These are phyloP conservation scores for Zaprionus vittiger DNA, from an alignment of 1,140 invertebrate species.

Conservation along the genomic window DNA sequence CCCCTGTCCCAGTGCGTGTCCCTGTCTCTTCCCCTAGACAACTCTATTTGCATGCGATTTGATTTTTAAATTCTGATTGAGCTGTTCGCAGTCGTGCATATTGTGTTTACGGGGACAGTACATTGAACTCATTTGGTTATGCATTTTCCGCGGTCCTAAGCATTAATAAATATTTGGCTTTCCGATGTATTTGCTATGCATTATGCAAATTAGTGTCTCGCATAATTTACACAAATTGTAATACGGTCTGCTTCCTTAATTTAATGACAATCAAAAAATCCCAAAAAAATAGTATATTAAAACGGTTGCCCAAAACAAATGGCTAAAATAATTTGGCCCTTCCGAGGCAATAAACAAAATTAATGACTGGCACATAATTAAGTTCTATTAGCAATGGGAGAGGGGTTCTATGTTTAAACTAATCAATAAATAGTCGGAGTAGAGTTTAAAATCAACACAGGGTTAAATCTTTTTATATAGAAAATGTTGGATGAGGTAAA, in stretches of 20 bases:
- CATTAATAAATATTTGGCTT: slow-evolving; percentile 75
- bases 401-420: background rate
- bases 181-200: slow-evolving; percentile 71
- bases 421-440: slow-evolving; percentile 5
- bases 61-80: slow-evolving; percentile 78
- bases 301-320: slow-evolving; percentile 33
- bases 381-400: slow-evolving; percentile 23
- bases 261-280: slow-evolving; percentile 60
- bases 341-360: slow-evolving; percentile 34
- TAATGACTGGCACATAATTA: slow-evolving; percentile 40
- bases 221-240: slow-evolving; percentile 74
- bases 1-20: background rate
- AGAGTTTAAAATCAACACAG: background rate
- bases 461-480: background rate
- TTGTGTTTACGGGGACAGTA: slow-evolving; percentile 44
- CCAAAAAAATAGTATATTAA: slow-evolving; percentile 8
- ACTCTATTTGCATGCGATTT: slow-evolving; percentile 43
- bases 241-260: slow-evolving; percentile 69
- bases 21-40: slow-evolving; percentile 6
- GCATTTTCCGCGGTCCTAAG: slow-evolving; percentile 42
- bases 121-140: slow-evolving; percentile 49
- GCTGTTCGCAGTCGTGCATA: slow-evolving; percentile 60
- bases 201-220: slow-evolving; percentile 72
- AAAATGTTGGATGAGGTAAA: background rate
- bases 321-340: slow-evolving; percentile 9